These are phyloP conservation scores for Ciconia boyciana DNA, from an alignment of 2,113 vertebrate genomes.

Conservation along the genomic window DNA sequence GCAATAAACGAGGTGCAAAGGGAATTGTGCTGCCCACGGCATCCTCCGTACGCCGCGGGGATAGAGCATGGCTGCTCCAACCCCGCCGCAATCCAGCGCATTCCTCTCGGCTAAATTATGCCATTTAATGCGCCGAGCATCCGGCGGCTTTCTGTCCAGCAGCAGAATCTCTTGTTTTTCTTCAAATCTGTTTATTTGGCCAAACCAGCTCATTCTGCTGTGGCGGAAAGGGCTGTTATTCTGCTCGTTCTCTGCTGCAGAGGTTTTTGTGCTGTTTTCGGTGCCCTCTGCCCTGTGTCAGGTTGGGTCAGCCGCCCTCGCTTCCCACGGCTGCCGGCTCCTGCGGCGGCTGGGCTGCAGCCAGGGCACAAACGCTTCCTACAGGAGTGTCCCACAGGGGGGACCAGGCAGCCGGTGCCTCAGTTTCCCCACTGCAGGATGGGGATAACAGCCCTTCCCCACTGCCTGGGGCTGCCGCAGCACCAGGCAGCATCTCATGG, in stretches of 20 bases:
- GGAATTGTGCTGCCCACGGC: slow-evolving; percentile 10
- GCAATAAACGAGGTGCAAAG: slow-evolving; percentile 17
- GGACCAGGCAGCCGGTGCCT: background rate
- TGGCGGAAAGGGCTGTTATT: background rate
- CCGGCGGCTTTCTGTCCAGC: background rate
- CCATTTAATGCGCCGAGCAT: background rate
- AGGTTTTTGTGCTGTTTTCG: background rate
- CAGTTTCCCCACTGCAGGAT: background rate
- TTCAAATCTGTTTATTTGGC: slow-evolving; percentile 29
- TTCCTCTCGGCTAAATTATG: background rate
- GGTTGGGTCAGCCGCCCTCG: background rate
- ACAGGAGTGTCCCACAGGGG: background rate
- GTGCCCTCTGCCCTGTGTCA: slow-evolving; percentile 32
- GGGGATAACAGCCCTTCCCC: background rate
- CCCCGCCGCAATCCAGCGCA: background rate
- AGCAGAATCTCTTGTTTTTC: slow-evolving; percentile 20
- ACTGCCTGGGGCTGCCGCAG: accelerated
- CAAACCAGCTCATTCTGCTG: background rate
- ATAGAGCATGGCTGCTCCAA: background rate
- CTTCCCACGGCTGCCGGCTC: background rate
- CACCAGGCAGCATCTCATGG: background rate
- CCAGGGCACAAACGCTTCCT: background rate
- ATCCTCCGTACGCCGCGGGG: background rate
- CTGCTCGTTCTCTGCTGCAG: background rate
- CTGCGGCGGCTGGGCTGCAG: accelerated